phyloP scores from a whole-genome alignment of 1,140 invertebrate genomes.

The Dreissena polymorpha region DNA sequence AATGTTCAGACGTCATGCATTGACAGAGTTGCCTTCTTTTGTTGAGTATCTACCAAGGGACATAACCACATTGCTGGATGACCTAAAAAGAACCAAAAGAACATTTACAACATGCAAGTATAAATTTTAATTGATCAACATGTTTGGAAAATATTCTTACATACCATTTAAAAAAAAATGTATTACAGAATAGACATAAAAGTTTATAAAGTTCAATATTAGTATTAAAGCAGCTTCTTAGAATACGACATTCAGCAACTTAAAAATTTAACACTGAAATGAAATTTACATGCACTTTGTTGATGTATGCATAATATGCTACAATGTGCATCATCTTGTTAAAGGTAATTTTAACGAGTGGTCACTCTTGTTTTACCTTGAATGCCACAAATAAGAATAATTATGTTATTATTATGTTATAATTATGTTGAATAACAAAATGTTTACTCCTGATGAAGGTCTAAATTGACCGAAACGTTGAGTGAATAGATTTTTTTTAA shows the following conservation, averaged over 20 bases:
- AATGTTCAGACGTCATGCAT: neutral
- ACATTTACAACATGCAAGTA: neutral
- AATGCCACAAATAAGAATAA: no score
- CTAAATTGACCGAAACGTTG: no score
- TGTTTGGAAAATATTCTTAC: neutral
- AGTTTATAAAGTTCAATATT: neutral
- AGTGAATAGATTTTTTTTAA: no score
- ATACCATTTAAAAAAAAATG: neutral
- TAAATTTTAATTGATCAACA: neutral
- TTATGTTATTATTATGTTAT: no score
- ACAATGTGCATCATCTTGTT: no score
- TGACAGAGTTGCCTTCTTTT: neutral
- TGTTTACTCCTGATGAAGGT: no score
- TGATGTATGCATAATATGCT: no score
- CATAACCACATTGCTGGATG: conserved; percentile 45
- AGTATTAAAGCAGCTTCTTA: neutral
- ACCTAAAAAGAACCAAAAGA: conserved; percentile 35
- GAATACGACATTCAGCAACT: neutral
- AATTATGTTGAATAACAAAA: no score
- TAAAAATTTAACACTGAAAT: no score
- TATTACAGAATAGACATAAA: neutral
- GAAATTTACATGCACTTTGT: no score
- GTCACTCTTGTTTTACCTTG: no score
- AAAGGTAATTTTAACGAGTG: no score
- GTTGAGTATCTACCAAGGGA: conserved; percentile 29